Conservation (phyloP, 2,888 invertebrate genomes). For the Sisyra terminalis region DNA sequence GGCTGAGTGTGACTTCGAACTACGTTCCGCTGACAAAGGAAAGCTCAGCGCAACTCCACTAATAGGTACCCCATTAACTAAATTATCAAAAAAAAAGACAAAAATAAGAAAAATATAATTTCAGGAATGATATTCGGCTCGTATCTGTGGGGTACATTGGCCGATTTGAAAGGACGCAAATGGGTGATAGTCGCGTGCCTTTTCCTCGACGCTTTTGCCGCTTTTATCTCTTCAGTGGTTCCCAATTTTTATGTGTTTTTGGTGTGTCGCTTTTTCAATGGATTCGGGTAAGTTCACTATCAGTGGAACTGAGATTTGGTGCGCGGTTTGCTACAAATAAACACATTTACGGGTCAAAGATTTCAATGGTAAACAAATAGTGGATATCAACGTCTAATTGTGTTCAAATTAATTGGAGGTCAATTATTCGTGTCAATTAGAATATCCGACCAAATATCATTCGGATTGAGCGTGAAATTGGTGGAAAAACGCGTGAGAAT, state of each 20-base stretch:
- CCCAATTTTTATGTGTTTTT: constrained; percentile 39
- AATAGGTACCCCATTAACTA: constrained; percentile 27
- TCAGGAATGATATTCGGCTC: constrained; percentile 53
- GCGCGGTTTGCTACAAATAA: background rate
- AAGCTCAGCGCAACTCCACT: constrained; percentile 41
- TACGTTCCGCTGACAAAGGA: constrained; percentile 38
- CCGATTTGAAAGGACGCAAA: constrained; percentile 48
- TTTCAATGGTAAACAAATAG: background rate
- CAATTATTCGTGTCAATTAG: background rate
- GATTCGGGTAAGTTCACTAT: constrained; percentile 29
- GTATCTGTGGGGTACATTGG: constrained; percentile 53
- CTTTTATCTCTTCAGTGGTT: constrained; percentile 37
- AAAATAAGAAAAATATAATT: too few relatives aligned
- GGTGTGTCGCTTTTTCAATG: constrained; percentile 44
- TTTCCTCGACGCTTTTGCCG: constrained; percentile 37
- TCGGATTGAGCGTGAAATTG: too few relatives aligned
- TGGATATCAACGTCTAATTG: background rate
- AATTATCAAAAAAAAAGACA: background rate
- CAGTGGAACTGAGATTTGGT: background rate
- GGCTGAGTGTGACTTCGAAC: constrained; percentile 36
- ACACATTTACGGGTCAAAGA: background rate
- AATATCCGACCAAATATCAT: too few relatives aligned
- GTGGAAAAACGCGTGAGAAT: too few relatives aligned
- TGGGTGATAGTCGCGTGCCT: constrained; percentile 45
- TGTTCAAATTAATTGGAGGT: background rate